Conservation (phyloP, 2,797 vertebrate genomes). For the Enteromius thamalakanensis region DNA sequence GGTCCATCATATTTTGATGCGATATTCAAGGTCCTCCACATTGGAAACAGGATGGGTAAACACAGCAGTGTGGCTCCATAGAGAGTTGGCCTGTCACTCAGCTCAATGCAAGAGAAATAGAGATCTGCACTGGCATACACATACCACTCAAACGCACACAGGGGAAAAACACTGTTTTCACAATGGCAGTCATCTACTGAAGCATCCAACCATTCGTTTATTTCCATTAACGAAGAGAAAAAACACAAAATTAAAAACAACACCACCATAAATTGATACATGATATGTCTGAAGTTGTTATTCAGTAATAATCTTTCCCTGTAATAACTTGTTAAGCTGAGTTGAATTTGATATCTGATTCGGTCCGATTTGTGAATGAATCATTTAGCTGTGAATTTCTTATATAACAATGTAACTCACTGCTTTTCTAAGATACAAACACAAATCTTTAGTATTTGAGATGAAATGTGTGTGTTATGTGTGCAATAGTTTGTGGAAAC, state of each 20-base stretch:
- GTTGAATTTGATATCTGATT: neutral
- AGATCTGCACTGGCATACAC: neutral
- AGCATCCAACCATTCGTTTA: neutral
- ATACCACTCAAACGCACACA: conserved; percentile 5
- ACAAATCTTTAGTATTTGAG: no score
- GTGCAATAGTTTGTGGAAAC: no score
- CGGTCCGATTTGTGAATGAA: neutral
- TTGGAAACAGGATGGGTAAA: conserved; percentile 57
- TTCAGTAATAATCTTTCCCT: neutral
- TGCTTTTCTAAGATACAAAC: neutral
- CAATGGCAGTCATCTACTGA: neutral
- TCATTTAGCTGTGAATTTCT: neutral
- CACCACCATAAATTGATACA: neutral
- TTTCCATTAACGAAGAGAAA: neutral
- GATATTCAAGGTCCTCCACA: conserved; percentile 58
- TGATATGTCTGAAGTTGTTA: neutral
- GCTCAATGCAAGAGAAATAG: neutral
- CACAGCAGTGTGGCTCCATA: neutral
- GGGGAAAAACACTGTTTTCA: neutral
- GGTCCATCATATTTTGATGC: conserved; percentile 48
- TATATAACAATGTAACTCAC: neutral
- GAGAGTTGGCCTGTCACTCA: conserved; percentile 16
- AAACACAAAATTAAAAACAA: neutral
- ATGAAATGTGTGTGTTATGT: no score
- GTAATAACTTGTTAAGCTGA: neutral